These are phyloP conservation scores for Pangasianodon hypophthalmus DNA, from an alignment of 2,113 vertebrate species.

Conservation along the genomic window DNA sequence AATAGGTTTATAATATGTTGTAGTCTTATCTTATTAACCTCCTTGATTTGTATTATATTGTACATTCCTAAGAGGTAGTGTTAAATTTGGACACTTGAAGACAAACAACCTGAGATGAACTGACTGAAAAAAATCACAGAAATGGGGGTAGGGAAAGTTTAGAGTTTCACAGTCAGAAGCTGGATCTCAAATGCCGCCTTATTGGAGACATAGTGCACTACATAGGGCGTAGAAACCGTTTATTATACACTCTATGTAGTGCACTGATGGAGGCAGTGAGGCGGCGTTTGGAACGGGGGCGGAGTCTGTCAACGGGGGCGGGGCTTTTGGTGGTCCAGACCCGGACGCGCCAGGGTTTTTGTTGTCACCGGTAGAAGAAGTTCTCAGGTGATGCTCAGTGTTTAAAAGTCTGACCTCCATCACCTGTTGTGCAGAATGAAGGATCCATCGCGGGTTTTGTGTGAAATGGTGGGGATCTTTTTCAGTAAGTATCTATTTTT, in stretches of 20 bases:
- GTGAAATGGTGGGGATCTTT: conserved; percentile 56
- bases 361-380: conserved; percentile 52
- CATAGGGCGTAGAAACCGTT: not conserved
- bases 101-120: conserved; percentile 1
- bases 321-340: conserved; percentile 22
- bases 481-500: conserved; percentile 64
- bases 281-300: conserved; percentile 32
- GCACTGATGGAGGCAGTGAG: not conserved
- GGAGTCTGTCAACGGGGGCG: conserved; percentile 18
- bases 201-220: not conserved
- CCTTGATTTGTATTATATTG: not conserved
- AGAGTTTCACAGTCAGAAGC: conserved; percentile 19
- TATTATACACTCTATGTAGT: not conserved
- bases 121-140: not conserved
- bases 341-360: conserved; percentile 18
- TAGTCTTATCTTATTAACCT: not conserved
- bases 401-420: conserved; percentile 37
- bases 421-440: not conserved
- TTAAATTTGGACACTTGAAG: not conserved
- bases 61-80: not conserved
- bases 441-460: conserved; percentile 32
- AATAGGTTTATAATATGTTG: not conserved
- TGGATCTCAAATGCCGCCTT: not conserved
- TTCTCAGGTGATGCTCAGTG: conserved; percentile 44
- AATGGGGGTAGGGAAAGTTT: conserved; percentile 27